Evolutionary conservation across 2,888 invertebrate species (phyloP).

Genomic region (Seira ritae): DNA sequence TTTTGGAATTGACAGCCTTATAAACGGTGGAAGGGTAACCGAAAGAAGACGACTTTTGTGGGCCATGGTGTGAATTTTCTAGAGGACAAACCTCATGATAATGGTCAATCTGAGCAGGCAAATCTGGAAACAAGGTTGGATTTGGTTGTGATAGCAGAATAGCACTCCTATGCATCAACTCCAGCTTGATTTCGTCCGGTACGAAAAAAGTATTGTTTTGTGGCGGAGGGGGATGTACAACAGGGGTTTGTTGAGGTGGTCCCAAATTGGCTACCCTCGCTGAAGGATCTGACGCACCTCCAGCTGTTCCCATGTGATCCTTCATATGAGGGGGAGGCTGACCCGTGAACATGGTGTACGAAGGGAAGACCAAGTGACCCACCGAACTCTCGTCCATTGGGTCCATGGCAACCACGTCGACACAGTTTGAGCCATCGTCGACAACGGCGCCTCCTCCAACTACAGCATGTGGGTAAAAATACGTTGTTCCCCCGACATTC

Average conservation of each 20-base stretch:
- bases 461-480: constrained; percentile 83
- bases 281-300: constrained; percentile 7
- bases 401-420: constrained; percentile 45
- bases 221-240: constrained; percentile 68
- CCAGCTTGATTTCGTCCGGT: constrained; percentile 88
- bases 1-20: constrained; percentile 92
- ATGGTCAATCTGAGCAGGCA: constrained; percentile 92
- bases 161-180: constrained; percentile 86
- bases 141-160: constrained; percentile 86
- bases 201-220: constrained; percentile 83
- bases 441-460: constrained; percentile 69
- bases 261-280: constrained; percentile 49
- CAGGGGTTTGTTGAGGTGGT: constrained; percentile 66
- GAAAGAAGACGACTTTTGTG: constrained; percentile 82
- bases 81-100: constrained; percentile 92
- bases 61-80: constrained; percentile 79
- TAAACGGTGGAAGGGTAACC: constrained; percentile 89
- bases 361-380: constrained; percentile 74
- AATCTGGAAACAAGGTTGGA: constrained; percentile 81
- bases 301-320: constrained; percentile 69
- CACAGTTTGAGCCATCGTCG: constrained; percentile 48
- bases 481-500: constrained; percentile 95
- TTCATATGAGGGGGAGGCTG: constrained; percentile 80
- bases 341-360: constrained; percentile 81
- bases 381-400: constrained; percentile 59